These are phyloP conservation scores for Xiphias gladius DNA, from an alignment of 2,113 vertebrate species.

Conservation along the genomic window DNA sequence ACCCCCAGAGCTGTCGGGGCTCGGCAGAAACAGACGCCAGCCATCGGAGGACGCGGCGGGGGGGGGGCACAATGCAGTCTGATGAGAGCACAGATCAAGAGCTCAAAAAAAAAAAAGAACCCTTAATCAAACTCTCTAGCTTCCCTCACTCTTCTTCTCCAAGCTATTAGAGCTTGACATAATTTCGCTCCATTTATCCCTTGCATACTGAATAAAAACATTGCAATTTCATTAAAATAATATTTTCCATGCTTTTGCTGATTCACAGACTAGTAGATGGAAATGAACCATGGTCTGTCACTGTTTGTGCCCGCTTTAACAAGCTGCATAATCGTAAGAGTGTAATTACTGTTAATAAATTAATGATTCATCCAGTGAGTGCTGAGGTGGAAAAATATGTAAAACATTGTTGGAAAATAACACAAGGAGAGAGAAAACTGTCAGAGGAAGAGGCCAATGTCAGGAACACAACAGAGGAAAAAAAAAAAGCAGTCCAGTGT, in stretches of 20 bases:
- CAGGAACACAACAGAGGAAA: background rate
- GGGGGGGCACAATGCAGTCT: conserved; percentile 4
- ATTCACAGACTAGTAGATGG: background rate
- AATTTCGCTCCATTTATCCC: background rate
- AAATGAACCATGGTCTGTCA: background rate
- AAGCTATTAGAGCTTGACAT: conserved; percentile 8
- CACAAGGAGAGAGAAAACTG: background rate
- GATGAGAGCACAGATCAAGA: conserved; percentile 4
- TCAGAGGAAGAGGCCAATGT: background rate
- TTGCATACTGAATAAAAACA: background rate
- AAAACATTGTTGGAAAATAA: background rate
- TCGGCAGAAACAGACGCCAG: conserved; percentile 31
- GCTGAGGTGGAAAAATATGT: background rate
- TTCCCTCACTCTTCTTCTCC: background rate
- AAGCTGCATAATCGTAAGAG: background rate
- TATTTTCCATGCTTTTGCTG: background rate
- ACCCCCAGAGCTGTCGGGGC: conserved; percentile 35
- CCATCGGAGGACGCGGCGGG: background rate
- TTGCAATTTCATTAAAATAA: conserved; percentile 6
- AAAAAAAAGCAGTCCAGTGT: background rate
- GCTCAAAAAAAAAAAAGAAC: conserved; percentile 9
- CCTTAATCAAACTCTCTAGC: background rate
- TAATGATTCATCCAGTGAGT: background rate
- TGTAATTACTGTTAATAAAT: conserved; percentile 12
- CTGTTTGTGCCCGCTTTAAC: background rate